Conservation (phyloP, 2,113 vertebrate species). For the Hucho hucho region DNA sequence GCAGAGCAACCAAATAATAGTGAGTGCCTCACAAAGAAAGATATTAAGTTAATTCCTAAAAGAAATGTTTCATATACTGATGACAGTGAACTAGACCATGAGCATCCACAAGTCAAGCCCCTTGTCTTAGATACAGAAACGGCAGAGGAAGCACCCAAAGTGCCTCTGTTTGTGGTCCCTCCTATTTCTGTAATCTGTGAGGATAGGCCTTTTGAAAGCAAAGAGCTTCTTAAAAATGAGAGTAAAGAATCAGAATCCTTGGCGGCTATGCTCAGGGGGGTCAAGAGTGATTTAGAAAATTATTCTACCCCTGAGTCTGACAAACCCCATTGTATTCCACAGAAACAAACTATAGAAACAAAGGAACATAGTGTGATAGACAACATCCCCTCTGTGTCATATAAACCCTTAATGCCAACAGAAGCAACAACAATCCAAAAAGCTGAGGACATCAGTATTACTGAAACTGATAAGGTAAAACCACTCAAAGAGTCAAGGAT, state of each 20-base stretch:
- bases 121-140: constrained; percentile 16
- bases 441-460: constrained; percentile 28
- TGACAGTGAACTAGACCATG: constrained; percentile 30
- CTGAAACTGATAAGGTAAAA: constrained; percentile 54
- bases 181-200: constrained; percentile 57
- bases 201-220: constrained; percentile 37
- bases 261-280: constrained; percentile 45
- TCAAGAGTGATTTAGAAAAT: constrained; percentile 28
- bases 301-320: constrained; percentile 5
- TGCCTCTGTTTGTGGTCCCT: constrained; percentile 45
- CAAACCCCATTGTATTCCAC: constrained; percentile 16
- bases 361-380: constrained; percentile 19
- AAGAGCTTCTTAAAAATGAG: constrained; percentile 14
- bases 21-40: constrained; percentile 26
- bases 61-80: constrained; percentile 63
- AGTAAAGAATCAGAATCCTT: constrained; percentile 44
- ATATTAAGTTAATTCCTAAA: constrained; percentile 49
- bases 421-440: constrained; percentile 37
- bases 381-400: not conserved
- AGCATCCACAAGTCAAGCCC: not conserved
- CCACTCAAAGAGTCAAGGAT: constrained; percentile 51
- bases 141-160: constrained; percentile 18
- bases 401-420: constrained; percentile 31
- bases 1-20: constrained; percentile 9
- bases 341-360: constrained; percentile 26